These are phyloP conservation scores for Campylomormyrus tamandua DNA, from an alignment of 2,113 vertebrate genomes.

Conservation along the genomic window DNA sequence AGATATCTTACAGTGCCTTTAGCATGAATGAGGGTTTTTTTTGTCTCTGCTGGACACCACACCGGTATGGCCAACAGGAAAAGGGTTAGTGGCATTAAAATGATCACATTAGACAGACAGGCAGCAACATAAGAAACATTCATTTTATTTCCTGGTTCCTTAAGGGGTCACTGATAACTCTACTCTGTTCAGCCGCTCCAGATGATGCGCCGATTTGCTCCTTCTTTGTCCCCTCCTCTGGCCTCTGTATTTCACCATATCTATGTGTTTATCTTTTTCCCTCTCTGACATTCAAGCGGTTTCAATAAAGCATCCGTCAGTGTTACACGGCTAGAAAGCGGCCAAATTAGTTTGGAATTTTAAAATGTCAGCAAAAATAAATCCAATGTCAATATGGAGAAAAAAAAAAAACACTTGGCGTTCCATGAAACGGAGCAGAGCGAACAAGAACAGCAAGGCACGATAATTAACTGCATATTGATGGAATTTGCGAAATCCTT, in stretches of 20 bases:
- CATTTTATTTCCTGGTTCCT: background rate
- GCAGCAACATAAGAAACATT: background rate
- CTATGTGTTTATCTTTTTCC: slow-evolving; percentile 42
- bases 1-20: background rate
- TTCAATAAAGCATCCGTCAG: slow-evolving; percentile 49
- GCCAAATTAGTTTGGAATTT: slow-evolving; percentile 46
- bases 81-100: background rate
- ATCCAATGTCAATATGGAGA: slow-evolving; percentile 48
- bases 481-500: slow-evolving; percentile 13
- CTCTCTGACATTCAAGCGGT: slow-evolving; percentile 43
- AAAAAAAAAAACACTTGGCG: slow-evolving; percentile 48
- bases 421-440: slow-evolving; percentile 50
- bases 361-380: slow-evolving; percentile 52
- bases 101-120: background rate
- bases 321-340: slow-evolving; percentile 37
- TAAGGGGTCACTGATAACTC: slow-evolving; percentile 7
- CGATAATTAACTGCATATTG: slow-evolving; percentile 14
- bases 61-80: background rate
- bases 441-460: slow-evolving; percentile 40
- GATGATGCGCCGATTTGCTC: background rate
- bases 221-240: slow-evolving; percentile 18
- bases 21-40: background rate
- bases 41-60: background rate
- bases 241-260: slow-evolving; percentile 37
- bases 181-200: background rate